Percentiles rank a stretch among this genome's conserved stretches.
Conservation (phyloP, 2,888 invertebrate genomes). For the Caenorhabditis zanzibari region DNA sequence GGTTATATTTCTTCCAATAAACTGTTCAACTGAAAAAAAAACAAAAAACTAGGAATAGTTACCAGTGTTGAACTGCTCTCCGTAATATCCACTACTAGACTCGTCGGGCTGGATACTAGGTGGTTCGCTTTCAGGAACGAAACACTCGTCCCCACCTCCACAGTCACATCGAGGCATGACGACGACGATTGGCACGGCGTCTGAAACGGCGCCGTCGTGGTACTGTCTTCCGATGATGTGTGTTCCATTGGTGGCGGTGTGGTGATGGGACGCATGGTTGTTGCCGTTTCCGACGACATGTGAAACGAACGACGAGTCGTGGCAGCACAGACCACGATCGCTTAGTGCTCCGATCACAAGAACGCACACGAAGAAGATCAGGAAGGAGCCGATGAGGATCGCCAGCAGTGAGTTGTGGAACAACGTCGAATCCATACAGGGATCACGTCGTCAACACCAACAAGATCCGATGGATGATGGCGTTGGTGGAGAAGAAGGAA, state of each 20-base stretch:
- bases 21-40: background rate
- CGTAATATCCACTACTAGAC: constrained; percentile 65
- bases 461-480: constrained; percentile 29
- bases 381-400: constrained; percentile 79
- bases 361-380: constrained; percentile 81
- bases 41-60: background rate
- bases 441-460: constrained; percentile 17
- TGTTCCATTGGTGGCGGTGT: constrained; percentile 55
- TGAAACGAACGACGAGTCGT: constrained; percentile 67
- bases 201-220: constrained; percentile 43
- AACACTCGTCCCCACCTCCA: constrained; percentile 55
- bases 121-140: constrained; percentile 42
- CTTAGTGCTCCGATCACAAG: constrained; percentile 79
- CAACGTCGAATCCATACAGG: constrained; percentile 79
- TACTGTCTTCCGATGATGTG: constrained; percentile 59
- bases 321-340: constrained; percentile 78
- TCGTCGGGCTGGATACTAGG: constrained; percentile 63
- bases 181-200: constrained; percentile 57
- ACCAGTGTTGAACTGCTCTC: constrained; percentile 67
- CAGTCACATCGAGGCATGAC: constrained; percentile 65
- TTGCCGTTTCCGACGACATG: constrained; percentile 49
- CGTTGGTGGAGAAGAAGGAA: constrained; percentile 9
- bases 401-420: constrained; percentile 80
- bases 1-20: background rate
- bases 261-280: constrained; percentile 10